Conservation (phyloP, 2,797 vertebrate species). For the Parambassis ranga region DNA sequence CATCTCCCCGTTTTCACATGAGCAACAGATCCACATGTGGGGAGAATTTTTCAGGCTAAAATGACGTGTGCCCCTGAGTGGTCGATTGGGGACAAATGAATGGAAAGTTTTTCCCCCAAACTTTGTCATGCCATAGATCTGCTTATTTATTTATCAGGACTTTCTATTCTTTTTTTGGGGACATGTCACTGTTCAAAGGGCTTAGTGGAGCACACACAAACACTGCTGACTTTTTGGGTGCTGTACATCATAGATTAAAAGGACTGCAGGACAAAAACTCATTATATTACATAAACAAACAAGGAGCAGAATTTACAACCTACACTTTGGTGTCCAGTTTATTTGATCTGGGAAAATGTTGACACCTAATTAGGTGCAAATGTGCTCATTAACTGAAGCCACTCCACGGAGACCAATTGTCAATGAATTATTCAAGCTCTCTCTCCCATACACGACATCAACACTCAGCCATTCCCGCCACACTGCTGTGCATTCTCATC, state of each 20-base stretch:
- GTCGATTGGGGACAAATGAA: neutral
- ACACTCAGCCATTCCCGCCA: constrained; percentile 41
- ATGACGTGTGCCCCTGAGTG: no score
- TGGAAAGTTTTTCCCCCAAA: neutral
- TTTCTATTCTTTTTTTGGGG: neutral
- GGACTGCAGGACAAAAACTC: neutral
- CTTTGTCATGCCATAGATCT: neutral
- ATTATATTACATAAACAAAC: constrained; percentile 2
- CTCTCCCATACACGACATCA: constrained; percentile 48
- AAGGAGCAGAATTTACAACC: neutral
- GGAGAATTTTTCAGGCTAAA: constrained; percentile 21
- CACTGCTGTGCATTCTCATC: constrained; percentile 46
- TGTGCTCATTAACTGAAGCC: constrained; percentile 58
- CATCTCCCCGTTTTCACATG: constrained; percentile 23
- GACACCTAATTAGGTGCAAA: constrained; percentile 58
- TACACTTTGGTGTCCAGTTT: constrained; percentile 21
- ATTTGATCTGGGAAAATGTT: constrained; percentile 46
- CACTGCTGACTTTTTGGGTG: neutral
- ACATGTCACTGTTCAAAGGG: neutral
- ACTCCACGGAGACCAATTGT: constrained; percentile 42
- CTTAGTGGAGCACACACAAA: neutral
- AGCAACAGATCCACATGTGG: constrained; percentile 34
- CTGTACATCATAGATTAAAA: neutral
- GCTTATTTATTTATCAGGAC: neutral
- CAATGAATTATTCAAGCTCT: constrained; percentile 72